Percentiles rank a stretch among this genome's conserved stretches.
Conservation (phyloP, 1,140 invertebrate genomes). For the Meloidogyne exigua region DNA sequence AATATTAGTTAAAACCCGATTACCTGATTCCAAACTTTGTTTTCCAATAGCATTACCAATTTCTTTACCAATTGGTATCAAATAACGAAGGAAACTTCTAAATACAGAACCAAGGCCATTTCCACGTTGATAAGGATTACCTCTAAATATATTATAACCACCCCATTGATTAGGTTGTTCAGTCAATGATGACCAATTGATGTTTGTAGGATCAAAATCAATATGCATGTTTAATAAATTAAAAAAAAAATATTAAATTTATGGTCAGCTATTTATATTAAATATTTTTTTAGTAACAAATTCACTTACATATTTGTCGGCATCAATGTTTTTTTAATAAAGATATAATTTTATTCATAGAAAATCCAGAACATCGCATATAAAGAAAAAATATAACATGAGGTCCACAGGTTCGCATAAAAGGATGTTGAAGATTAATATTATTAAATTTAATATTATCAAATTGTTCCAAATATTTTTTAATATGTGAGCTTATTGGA, state of each 20-base stretch:
- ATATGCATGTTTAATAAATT: slow-evolving; percentile 14
- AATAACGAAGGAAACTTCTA: neutral
- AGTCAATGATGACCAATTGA: slow-evolving; percentile 7
- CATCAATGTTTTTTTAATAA: no score
- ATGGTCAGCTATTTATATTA: neutral
- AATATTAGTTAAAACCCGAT: neutral
- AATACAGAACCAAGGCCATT: neutral
- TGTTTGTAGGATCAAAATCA: slow-evolving; percentile 18
- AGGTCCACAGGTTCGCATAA: neutral
- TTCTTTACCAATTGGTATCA: neutral
- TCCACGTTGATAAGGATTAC: neutral
- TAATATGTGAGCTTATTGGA: neutral
- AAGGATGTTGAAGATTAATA: neutral
- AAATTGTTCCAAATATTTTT: neutral
- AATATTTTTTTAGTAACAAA: no score
- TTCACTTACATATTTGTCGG: no score
- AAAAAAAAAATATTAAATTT: neutral
- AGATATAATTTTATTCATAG: neutral
- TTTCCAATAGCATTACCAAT: slow-evolving; percentile 8
- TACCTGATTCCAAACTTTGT: slow-evolving; percentile 4
- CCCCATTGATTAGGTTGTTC: neutral
- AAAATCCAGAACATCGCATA: no score
- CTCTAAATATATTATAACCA: slow-evolving; percentile 1
- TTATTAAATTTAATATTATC: neutral
- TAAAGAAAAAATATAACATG: no score